Percentiles rank a stretch among this genome's conserved stretches.
Conservation (phyloP, 2,113 vertebrate genomes). For the Megaleporinus macrocephalus region DNA sequence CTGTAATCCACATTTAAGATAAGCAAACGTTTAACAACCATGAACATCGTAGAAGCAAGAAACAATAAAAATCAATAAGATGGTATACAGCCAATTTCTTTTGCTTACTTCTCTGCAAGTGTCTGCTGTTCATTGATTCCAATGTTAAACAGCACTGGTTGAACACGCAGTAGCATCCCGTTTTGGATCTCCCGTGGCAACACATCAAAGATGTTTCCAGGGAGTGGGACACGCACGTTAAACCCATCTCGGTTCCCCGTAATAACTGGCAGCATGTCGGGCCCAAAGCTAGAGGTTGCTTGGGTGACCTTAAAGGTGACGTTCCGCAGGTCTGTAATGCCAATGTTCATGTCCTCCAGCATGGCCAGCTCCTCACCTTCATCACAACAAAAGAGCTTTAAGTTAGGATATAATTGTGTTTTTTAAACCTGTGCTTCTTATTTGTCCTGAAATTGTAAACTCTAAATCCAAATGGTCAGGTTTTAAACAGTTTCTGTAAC, state of each 20-base stretch:
- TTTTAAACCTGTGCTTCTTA: no score
- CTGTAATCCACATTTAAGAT: no score
- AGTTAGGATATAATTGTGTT: no score
- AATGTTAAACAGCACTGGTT: constrained; percentile 95
- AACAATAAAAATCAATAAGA: no score
- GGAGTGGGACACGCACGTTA: constrained; percentile 93
- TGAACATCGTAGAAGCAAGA: no score
- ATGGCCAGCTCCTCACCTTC: constrained; percentile 95
- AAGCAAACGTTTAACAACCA: no score
- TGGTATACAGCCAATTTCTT: not conserved
- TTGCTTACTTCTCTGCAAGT: constrained; percentile 92
- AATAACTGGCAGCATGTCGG: constrained; percentile 97
- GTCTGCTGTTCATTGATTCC: constrained; percentile 99
- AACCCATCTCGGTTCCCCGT: constrained; percentile 96
- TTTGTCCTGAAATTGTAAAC: no score
- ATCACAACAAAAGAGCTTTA: constrained; percentile 3
- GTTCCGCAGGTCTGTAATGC: constrained; percentile 95
- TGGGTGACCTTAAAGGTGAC: constrained; percentile 99
- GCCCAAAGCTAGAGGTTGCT: constrained; percentile 84
- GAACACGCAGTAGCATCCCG: constrained; percentile 96
- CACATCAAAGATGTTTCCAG: constrained; percentile 89
- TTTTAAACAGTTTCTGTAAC: no score
- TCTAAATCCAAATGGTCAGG: no score
- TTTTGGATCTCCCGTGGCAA: constrained; percentile 96
- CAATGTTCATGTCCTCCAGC: constrained; percentile 97